These are phyloP conservation scores for Dipodomys spectabilis DNA, from an alignment of 2,113 vertebrate genomes.

Conservation along the genomic window DNA sequence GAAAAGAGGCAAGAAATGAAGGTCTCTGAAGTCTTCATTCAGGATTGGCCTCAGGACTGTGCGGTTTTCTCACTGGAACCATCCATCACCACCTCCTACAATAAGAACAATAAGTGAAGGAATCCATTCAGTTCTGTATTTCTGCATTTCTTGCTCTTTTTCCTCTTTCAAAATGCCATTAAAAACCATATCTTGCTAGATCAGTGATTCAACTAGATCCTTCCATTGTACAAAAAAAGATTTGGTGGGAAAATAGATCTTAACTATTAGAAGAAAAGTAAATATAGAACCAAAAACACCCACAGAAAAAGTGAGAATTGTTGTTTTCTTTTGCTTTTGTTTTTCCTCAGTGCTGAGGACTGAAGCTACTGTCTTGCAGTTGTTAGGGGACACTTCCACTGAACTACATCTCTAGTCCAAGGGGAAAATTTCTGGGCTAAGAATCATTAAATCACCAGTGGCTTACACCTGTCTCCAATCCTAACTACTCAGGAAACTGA, in stretches of 20 bases:
- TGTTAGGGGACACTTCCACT: neutral
- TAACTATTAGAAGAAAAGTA: conserved; percentile 39
- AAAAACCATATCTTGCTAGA: conserved; percentile 46
- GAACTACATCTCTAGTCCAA: neutral
- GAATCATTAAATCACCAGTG: neutral
- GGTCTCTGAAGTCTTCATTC: neutral
- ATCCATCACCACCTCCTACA: neutral
- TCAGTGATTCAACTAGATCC: neutral
- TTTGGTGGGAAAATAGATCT: conserved; percentile 7
- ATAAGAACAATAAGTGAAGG: neutral
- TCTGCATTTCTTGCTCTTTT: neutral
- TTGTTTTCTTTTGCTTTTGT: neutral
- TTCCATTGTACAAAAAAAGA: neutral
- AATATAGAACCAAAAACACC: conserved; percentile 29
- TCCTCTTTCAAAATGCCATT: neutral
- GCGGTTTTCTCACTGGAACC: neutral
- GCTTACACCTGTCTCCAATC: too few relatives aligned
- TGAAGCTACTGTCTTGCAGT: neutral
- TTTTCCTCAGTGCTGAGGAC: neutral
- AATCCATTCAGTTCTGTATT: neutral
- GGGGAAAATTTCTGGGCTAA: neutral
- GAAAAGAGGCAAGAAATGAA: neutral
- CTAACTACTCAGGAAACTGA: too few relatives aligned
- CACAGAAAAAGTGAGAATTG: neutral
- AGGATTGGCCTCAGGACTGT: neutral